Percentiles rank a stretch among this genome's conserved stretches.
Evolutionary conservation across 2,113 vertebrate species (phyloP).

Genomic region (Benitochromis conjunctus): DNA sequence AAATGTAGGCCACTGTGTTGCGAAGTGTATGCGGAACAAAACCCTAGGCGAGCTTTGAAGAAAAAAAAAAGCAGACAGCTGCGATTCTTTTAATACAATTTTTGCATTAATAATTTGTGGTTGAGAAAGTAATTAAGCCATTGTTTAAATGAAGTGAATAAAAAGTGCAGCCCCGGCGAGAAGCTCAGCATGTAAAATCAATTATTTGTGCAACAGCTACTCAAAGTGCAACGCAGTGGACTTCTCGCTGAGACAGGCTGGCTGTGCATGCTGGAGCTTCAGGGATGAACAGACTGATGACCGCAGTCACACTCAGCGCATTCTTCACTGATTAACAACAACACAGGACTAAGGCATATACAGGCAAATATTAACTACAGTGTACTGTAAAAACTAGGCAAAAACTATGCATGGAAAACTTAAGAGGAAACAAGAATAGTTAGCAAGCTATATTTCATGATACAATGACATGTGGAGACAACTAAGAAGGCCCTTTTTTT

Average conservation of each 20-base stretch:
- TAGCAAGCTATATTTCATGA: neutral
- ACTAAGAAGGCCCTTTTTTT: neutral
- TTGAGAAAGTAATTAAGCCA: conserved; percentile 19
- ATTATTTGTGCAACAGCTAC: conserved; percentile 31
- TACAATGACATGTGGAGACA: neutral
- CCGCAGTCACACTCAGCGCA: neutral
- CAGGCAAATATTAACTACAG: neutral
- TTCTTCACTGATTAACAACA: neutral
- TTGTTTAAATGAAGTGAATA: neutral
- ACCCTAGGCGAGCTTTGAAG: neutral
- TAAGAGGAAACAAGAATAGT: neutral
- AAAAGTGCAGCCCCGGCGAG: neutral
- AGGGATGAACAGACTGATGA: conserved; percentile 13
- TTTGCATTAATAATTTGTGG: neutral
- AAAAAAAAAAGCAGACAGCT: neutral
- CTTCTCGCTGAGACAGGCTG: conserved; percentile 13
- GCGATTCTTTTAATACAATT: neutral
- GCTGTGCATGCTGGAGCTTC: neutral
- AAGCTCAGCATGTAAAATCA: conserved; percentile 37
- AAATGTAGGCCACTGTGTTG: neutral
- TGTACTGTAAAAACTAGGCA: neutral
- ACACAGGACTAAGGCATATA: neutral
- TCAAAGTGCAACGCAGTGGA: conserved; percentile 4
- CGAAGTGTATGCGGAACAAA: neutral
- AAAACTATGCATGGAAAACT: no score